Conservation (phyloP, 2,888 invertebrate genomes). For the Hirtodrosophila cameraria region DNA sequence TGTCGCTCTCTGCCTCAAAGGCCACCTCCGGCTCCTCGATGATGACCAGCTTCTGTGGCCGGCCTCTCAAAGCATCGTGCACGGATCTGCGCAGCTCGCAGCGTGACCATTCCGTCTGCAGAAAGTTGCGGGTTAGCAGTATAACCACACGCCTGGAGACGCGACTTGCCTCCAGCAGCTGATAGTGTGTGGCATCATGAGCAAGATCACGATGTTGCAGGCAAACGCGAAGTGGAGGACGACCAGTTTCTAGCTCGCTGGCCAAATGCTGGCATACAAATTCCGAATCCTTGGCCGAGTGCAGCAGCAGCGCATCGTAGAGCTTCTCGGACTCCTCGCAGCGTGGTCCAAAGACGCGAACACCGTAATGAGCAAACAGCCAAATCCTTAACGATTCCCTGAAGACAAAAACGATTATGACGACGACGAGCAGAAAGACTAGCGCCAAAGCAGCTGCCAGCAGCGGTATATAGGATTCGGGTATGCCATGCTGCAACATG, state of each 20-base stretch:
- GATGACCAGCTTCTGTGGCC: constrained; percentile 94
- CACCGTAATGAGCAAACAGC: constrained; percentile 94
- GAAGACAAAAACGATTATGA: constrained; percentile 92
- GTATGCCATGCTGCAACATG: constrained; percentile 92
- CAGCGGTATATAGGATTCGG: constrained; percentile 92
- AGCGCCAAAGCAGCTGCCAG: constrained; percentile 92
- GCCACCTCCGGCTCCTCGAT: constrained; percentile 93
- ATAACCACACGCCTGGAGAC: constrained; percentile 94
- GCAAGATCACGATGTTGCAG: constrained; percentile 94
- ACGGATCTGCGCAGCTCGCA: constrained; percentile 95
- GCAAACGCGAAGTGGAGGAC: constrained; percentile 90
- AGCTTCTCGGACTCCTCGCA: constrained; percentile 93
- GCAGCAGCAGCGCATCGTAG: constrained; percentile 96
- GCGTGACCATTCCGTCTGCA: constrained; percentile 97
- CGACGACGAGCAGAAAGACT: constrained; percentile 89
- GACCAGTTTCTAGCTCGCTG: constrained; percentile 93
- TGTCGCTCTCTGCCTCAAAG: constrained; percentile 93
- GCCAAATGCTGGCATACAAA: constrained; percentile 93
- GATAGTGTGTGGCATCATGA: constrained; percentile 87
- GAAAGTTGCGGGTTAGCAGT: constrained; percentile 94
- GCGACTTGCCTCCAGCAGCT: constrained; percentile 92
- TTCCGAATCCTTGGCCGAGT: constrained; percentile 96
- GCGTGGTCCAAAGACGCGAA: constrained; percentile 90
- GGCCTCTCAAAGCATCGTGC: constrained; percentile 93
- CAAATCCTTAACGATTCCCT: constrained; percentile 93